Conservation (phyloP, 2,888 invertebrate species). For the Eristalis arbustorum region DNA sequence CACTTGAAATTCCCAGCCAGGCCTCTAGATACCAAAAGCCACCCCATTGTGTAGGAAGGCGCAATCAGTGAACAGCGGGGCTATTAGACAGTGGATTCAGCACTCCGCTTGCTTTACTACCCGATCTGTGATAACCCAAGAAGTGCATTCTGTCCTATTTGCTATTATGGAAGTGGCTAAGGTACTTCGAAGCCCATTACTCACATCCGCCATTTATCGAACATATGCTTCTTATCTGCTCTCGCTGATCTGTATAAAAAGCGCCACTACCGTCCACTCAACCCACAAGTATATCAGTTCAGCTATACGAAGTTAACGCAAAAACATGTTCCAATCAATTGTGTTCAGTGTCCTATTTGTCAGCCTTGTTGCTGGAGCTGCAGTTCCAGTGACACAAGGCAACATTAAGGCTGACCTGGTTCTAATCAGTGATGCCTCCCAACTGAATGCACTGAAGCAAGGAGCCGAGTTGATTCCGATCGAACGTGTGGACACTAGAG, state of each 20-base stretch:
- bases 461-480: constrained; percentile 16
- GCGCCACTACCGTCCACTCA: not conserved
- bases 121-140: not conserved
- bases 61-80: not conserved
- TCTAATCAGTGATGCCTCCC: constrained; percentile 1
- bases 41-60: not conserved
- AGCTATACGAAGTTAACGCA: not conserved
- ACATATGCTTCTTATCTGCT: not conserved
- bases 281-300: not conserved
- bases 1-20: not conserved
- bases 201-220: constrained; percentile 4
- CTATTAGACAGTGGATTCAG: not conserved
- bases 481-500: not conserved
- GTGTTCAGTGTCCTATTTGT: not conserved
- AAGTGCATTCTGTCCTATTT: not conserved
- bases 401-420: not conserved
- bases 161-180: not conserved
- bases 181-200: not conserved
- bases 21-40: not conserved
- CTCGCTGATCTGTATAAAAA: constrained; percentile 8
- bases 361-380: not conserved
- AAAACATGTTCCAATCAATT: constrained; percentile 19
- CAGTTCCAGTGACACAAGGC: not conserved
- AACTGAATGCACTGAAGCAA: constrained; percentile 1
- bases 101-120: not conserved